Percentiles rank a stretch among this genome's conserved stretches.
These are phyloP conservation scores for Enteromius argenteus DNA, from an alignment of 2,797 vertebrate species.

Conservation along the genomic window DNA sequence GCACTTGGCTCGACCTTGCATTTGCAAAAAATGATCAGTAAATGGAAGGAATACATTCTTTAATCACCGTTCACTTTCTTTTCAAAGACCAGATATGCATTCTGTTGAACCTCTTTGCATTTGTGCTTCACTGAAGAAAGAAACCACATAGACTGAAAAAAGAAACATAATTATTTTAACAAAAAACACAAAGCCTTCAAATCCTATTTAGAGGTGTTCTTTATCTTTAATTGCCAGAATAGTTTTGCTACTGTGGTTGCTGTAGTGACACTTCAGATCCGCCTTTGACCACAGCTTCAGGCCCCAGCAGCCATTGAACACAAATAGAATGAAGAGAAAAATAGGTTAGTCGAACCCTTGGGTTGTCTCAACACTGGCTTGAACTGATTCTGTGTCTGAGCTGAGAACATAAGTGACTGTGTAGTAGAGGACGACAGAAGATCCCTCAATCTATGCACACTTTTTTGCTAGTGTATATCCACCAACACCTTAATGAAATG, in stretches of 20 bases:
- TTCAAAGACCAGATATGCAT: neutral
- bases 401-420: conserved; percentile 4
- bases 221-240: neutral
- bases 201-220: neutral
- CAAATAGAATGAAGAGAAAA: conserved; percentile 40
- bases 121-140: neutral
- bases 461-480: neutral
- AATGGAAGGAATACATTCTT: neutral
- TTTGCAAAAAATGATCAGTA: neutral
- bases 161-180: neutral
- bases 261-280: neutral
- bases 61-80: neutral
- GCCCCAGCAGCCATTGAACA: conserved; percentile 35
- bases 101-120: neutral
- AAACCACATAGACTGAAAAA: neutral
- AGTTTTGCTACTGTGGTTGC: neutral
- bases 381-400: conserved; percentile 24
- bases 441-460: neutral
- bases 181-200: neutral
- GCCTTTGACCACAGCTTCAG: conserved; percentile 27
- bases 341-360: conserved; percentile 47
- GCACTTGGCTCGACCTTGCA: neutral
- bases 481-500: neutral
- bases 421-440: neutral
- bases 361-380: conserved; percentile 19